These are phyloP conservation scores for Anguilla pacifica DNA, from an alignment of 2,797 vertebrate genomes.

Conservation along the genomic window DNA sequence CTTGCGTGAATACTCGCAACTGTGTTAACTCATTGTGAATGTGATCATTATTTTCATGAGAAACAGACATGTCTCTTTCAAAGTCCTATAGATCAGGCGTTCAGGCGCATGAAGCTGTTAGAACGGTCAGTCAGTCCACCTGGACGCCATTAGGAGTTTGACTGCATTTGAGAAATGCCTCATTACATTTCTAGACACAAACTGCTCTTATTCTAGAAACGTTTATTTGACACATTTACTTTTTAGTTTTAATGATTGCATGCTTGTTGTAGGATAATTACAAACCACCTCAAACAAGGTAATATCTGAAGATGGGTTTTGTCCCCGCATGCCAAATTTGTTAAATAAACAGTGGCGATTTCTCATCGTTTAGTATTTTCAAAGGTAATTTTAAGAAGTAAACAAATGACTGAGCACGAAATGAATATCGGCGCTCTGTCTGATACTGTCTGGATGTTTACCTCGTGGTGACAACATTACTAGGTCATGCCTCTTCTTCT, in stretches of 20 bases:
- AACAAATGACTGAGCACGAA: background rate
- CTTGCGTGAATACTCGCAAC: background rate
- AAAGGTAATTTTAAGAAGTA: background rate
- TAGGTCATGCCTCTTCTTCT: slow-evolving; percentile 35
- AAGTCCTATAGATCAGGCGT: background rate
- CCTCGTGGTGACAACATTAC: slow-evolving; percentile 33
- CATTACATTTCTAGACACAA: background rate
- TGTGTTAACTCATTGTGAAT: background rate
- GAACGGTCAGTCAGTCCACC: background rate
- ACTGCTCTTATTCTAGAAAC: background rate
- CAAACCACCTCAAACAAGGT: background rate
- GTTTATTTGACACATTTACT: background rate
- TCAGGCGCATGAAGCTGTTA: background rate
- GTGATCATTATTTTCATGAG: background rate
- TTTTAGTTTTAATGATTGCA: background rate
- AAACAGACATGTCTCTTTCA: background rate
- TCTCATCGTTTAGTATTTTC: background rate
- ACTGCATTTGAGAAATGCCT: background rate
- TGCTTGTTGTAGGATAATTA: background rate
- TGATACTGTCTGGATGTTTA: background rate
- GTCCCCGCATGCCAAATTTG: background rate
- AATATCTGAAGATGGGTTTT: background rate
- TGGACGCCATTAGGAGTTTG: background rate
- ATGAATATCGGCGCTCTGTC: background rate
- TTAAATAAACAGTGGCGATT: background rate